Conservation (phyloP, 2,113 vertebrate genomes). For the Thermophis baileyi region DNA sequence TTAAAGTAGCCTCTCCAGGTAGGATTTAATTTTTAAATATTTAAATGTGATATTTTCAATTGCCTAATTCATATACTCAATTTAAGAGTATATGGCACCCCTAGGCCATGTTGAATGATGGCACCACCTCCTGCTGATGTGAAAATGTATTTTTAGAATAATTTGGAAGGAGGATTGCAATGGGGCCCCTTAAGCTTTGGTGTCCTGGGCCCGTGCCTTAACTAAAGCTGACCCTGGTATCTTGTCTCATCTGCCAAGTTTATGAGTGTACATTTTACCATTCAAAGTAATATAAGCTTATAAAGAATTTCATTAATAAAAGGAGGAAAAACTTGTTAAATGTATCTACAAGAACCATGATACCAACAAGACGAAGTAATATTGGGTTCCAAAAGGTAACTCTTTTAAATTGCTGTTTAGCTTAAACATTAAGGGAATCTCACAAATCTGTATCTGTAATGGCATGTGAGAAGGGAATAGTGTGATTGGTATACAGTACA, state of each 20-base stretch:
- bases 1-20: not conserved
- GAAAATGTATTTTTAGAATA: not conserved
- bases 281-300: conserved; percentile 3
- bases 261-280: not conserved
- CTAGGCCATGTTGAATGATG: not conserved
- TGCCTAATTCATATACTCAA: conserved; percentile 52
- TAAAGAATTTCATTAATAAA: not conserved
- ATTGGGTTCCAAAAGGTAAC: not conserved
- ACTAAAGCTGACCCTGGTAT: not conserved
- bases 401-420: not conserved
- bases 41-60: not conserved
- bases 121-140: not conserved
- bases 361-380: not conserved
- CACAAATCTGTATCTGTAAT: not conserved
- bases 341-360: not conserved
- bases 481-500: too few relatives aligned
- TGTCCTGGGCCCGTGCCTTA: not conserved
- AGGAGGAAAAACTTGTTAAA: conserved; percentile 4
- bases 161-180: not conserved
- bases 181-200: not conserved
- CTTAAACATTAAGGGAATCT: conserved; percentile 3
- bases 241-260: conserved; percentile 25
- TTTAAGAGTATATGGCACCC: not conserved
- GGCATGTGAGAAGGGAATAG: too few relatives aligned
- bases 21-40: not conserved